Percentiles rank a stretch among this genome's conserved stretches.
Evolutionary conservation across 2,888 invertebrate genomes (phyloP).

Genomic region (Lypha dubia): DNA sequence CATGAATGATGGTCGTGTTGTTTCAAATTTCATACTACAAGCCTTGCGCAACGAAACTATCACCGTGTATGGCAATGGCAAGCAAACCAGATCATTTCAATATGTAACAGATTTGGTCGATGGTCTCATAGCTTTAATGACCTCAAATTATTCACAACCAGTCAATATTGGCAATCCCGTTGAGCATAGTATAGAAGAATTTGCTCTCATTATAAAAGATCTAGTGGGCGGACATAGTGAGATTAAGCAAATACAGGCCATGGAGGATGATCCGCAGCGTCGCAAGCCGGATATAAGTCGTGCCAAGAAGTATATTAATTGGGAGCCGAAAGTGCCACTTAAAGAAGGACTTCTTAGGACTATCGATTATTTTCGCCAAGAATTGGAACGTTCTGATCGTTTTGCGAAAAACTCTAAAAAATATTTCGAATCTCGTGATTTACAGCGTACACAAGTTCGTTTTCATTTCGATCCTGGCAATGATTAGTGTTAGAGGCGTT

Average conservation of each 20-base stretch:
- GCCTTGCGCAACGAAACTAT: slow-evolving; percentile 97
- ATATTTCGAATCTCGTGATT: slow-evolving; percentile 80
- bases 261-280: slow-evolving; percentile 98
- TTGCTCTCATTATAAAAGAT: slow-evolving; percentile 92
- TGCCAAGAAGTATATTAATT: slow-evolving; percentile 92
- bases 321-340: slow-evolving; percentile 95
- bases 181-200: slow-evolving; percentile 97
- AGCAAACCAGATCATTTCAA: slow-evolving; percentile 98
- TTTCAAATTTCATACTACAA: slow-evolving; percentile 99
- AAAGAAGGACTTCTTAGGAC: slow-evolving; percentile 95
- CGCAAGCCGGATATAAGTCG: slow-evolving; percentile 96
- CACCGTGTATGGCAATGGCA: slow-evolving; percentile 95
- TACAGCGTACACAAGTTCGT: slow-evolving; percentile 76
- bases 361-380: slow-evolving; percentile 96
- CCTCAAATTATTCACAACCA: slow-evolving; percentile 95
- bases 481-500: slow-evolving; percentile 65
- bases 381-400: slow-evolving; percentile 86
- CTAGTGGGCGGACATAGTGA: slow-evolving; percentile 93
- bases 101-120: slow-evolving; percentile 98
- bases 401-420: slow-evolving; percentile 81
- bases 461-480: slow-evolving; percentile 73
- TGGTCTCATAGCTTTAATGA: slow-evolving; percentile 96
- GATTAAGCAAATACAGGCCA: slow-evolving; percentile 92
- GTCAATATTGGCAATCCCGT: slow-evolving; percentile 99
- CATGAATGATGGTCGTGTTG: slow-evolving; percentile 97